Percentiles rank a stretch among this genome's conserved stretches.
Conservation (phyloP, 2,113 vertebrate species). For the Tyto alba region DNA sequence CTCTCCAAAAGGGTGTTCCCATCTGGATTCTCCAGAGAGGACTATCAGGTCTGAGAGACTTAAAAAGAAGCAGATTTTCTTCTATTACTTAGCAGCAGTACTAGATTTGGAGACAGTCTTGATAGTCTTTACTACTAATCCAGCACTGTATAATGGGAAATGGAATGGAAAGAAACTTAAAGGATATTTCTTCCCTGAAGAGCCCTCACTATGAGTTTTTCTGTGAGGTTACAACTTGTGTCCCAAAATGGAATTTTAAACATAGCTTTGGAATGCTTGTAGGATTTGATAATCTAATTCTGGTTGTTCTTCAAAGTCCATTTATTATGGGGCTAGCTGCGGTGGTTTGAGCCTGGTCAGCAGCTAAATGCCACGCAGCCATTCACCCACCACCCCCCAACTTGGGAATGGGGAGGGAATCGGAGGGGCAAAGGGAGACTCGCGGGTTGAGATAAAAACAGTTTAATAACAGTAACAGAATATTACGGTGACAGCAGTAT, state of each 20-base stretch:
- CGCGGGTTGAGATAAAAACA: no score
- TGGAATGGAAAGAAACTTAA: neutral
- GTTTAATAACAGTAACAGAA: no score
- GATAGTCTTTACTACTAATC: neutral
- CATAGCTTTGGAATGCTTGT: neutral
- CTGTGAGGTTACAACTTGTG: neutral
- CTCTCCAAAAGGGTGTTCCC: neutral
- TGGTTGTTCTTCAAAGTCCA: neutral
- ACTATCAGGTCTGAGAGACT: neutral
- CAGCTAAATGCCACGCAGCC: no score
- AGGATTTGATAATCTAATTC: neutral
- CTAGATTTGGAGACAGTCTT: neutral
- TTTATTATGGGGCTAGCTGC: neutral
- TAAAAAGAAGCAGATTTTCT: neutral
- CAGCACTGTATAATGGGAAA: neutral
- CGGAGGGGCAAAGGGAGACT: no score
- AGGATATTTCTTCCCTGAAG: neutral
- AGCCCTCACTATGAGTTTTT: neutral
- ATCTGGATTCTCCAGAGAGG: neutral
- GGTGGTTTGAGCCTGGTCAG: no score
- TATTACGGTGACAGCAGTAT: no score
- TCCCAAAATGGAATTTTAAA: neutral
- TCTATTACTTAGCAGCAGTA: neutral
- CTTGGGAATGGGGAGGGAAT: no score
- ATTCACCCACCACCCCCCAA: no score